Evolutionary conservation across 2,797 vertebrate species (phyloP), one percentile per base, ranked within the genome.

Genomic region (Sorex maritimensis): DNA sequence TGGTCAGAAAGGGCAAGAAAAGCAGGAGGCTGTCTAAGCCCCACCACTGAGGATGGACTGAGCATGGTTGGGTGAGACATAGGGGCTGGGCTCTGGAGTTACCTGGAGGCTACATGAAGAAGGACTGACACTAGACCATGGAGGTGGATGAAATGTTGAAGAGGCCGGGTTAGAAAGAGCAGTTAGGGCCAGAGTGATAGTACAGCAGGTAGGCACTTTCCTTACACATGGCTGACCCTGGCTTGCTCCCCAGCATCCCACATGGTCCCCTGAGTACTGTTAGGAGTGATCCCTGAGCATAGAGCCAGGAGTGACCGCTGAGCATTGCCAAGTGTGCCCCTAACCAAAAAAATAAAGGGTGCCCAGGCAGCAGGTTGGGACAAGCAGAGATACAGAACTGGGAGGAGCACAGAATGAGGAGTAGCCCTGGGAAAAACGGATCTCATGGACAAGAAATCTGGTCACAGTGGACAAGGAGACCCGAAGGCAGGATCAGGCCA

Each of bases 401-500:
- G 12, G 46, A 46, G 23, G 84, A 19, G 24, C 38, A n/a, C 2
- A 38, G 41, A 52, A 41, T 9, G 9, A 44, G 72, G 55, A 13
- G 4, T 46, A 38, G 46, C 2, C 0, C 2, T 15, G 17, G 52
- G 63, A 14, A 28, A 23, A 4, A 8, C 2, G 5, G 7, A 6
- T 34, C 41, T 44, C 41, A 44, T 44, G 52, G 14, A 34, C 52
- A 14, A 19, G 52, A 24, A 4, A 5, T 4, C 13, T 46, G 34
- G 52, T 15, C 17, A 14, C 1, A 7, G 19, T 44, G 75, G 15
- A 58, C 30, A 6, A 21, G 44, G 41, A 1, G 65, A 34, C 12
- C 19, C 8, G n/a, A 72, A 61, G 19, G 46, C 11, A n/a, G 41
- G 28, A 15, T 23, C 0, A 55, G 72, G 23, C 38, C 41, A 46